Evolutionary conservation across 2,797 vertebrate genomes (phyloP).

Genomic region (Hippocampus kuda): DNA sequence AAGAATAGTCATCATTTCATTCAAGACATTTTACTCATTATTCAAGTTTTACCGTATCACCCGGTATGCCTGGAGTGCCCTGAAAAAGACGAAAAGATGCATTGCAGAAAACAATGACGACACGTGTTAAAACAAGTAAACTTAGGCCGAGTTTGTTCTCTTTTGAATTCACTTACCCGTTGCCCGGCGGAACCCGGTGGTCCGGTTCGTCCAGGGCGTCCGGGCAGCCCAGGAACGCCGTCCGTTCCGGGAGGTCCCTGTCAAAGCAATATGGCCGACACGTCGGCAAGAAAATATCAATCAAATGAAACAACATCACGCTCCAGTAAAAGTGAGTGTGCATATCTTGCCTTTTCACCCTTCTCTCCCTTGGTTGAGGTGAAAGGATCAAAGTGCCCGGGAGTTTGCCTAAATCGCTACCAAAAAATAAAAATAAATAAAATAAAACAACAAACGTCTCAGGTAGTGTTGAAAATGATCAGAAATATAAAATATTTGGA

Average conservation of each 20-base stretch:
- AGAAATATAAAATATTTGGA: not conserved
- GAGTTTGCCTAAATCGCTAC: conserved; percentile 61
- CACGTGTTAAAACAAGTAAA: conserved; percentile 9
- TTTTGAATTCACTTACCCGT: conserved; percentile 58
- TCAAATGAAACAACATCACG: not conserved
- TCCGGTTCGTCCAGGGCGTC: conserved; percentile 76
- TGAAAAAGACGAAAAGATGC: conserved; percentile 37
- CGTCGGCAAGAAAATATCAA: conserved; percentile 12
- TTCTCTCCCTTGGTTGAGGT: conserved; percentile 73
- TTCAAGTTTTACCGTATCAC: not conserved
- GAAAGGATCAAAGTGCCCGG: conserved; percentile 62
- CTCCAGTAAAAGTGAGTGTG: not conserved
- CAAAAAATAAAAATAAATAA: too few species aligned
- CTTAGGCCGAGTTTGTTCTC: not conserved
- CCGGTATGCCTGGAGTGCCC: conserved; percentile 61
- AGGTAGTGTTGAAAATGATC: not conserved
- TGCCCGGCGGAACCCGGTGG: conserved; percentile 76
- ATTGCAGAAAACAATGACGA: conserved; percentile 9
- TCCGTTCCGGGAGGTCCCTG: conserved; percentile 80
- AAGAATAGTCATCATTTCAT: not conserved
- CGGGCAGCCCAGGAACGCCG: conserved; percentile 81
- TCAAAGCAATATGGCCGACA: conserved; percentile 14
- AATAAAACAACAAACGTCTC: conserved; percentile 11
- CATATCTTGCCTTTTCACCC: conserved; percentile 72
- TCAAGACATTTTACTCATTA: not conserved